Conservation (phyloP, 1,140 invertebrate species). For the Drosophila simulans region DNA sequence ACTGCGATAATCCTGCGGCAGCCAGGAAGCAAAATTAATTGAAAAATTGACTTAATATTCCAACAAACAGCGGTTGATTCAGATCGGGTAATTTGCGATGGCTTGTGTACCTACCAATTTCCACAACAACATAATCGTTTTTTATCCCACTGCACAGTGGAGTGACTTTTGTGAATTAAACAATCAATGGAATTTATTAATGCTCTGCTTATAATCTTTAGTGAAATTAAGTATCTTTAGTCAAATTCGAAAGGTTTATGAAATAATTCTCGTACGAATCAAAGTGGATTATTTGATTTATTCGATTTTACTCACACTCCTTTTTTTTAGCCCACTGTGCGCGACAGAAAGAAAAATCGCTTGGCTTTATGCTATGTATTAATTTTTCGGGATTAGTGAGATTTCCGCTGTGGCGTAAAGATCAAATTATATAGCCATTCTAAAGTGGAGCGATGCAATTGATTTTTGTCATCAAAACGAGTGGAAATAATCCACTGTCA, state of each 20-base stretch:
- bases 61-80: constrained; percentile 4
- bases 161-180: not conserved
- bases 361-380: constrained; percentile 25
- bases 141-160: constrained; percentile 7
- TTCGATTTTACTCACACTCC: too few relatives aligned
- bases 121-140: constrained; percentile 1
- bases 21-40: constrained; percentile 1
- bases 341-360: constrained; percentile 1
- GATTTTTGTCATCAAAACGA: constrained; percentile 43
- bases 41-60: constrained; percentile 24
- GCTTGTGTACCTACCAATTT: constrained; percentile 17
- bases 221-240: too few relatives aligned
- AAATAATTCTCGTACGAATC: too few relatives aligned
- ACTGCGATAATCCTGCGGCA: too few relatives aligned
- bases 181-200: not conserved
- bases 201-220: too few relatives aligned
- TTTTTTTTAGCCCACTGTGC: not conserved
- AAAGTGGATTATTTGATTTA: too few relatives aligned
- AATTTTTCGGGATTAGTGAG: constrained; percentile 31
- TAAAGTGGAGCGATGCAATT: constrained; percentile 35
- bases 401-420: constrained; percentile 9
- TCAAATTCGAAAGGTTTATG: too few relatives aligned
- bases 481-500: constrained; percentile 50
- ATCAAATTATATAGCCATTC: constrained; percentile 31
- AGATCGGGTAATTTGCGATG: constrained; percentile 19